Conservation (phyloP, 2,797 vertebrate genomes). For the Stomatorhinus walkeri region DNA sequence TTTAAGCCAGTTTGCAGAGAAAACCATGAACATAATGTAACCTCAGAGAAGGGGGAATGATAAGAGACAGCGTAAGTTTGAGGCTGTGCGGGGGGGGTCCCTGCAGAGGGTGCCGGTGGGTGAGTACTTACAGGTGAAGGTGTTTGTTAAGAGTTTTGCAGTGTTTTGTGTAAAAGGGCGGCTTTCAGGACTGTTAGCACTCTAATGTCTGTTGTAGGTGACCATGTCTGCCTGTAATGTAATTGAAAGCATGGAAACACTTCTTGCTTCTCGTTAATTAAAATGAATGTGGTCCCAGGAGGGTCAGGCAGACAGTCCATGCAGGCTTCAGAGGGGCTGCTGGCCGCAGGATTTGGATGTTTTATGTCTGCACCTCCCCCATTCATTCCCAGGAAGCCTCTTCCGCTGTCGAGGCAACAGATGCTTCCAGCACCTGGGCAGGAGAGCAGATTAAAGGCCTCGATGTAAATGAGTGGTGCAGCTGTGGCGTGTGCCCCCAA, state of each 20-base stretch:
- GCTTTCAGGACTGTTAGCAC: background rate
- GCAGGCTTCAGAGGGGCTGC: background rate
- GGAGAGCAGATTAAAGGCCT: background rate
- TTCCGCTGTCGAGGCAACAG: background rate
- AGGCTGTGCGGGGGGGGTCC: background rate
- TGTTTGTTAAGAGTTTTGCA: background rate
- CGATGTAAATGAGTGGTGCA: background rate
- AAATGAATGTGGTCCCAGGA: background rate
- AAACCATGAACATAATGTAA: background rate
- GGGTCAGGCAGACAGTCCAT: background rate
- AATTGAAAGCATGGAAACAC: background rate
- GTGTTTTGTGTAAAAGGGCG: background rate
- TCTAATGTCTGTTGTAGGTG: background rate
- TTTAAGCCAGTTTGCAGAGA: background rate
- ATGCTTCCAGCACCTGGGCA: background rate
- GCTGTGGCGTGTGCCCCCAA: background rate
- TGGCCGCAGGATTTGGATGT: background rate
- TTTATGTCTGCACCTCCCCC: background rate
- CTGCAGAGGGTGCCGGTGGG: background rate
- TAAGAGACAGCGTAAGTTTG: background rate
- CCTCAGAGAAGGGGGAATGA: background rate
- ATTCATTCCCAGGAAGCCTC: background rate
- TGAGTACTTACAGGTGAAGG: background rate
- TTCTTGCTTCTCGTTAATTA: background rate
- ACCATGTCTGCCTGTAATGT: background rate